Conservation (phyloP, 2,888 invertebrate species). For the Gari tellinella region DNA sequence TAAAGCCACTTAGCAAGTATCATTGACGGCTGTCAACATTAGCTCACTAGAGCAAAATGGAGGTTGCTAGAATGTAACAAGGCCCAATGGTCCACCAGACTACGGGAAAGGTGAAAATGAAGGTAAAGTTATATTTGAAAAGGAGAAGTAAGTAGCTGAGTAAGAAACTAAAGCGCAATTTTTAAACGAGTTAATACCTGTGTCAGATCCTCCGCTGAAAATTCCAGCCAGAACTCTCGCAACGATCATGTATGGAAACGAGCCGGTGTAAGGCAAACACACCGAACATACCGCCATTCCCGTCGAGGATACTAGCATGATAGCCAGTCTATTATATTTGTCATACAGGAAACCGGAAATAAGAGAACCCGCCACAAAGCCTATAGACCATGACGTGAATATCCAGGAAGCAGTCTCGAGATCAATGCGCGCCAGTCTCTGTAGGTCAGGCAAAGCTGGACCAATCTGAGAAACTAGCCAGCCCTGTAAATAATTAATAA, state of each 20-base stretch:
- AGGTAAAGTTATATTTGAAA: too few relatives aligned
- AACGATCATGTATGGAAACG: slow-evolving; percentile 30
- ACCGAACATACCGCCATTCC: slow-evolving; percentile 21
- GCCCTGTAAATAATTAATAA: slow-evolving; percentile 21
- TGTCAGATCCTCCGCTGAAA: slow-evolving; percentile 45
- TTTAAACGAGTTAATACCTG: slow-evolving; percentile 46
- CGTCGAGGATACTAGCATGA: slow-evolving; percentile 18
- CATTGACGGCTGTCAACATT: too few relatives aligned
- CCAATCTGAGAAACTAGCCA: slow-evolving; percentile 46
- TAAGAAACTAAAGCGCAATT: too few relatives aligned
- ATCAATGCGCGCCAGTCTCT: slow-evolving; percentile 23
- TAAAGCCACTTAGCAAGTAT: too few relatives aligned
- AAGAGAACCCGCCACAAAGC: slow-evolving; percentile 38
- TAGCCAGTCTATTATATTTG: slow-evolving; percentile 32
- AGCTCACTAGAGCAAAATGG: too few relatives aligned
- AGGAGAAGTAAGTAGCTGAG: too few relatives aligned
- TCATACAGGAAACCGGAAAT: slow-evolving; percentile 40
- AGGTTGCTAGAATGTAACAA: too few relatives aligned
- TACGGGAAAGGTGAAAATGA: too few relatives aligned
- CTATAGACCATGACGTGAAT: slow-evolving; percentile 46
- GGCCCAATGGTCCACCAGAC: too few relatives aligned
- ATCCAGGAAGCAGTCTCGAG: slow-evolving; percentile 47
- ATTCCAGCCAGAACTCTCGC: slow-evolving; percentile 29
- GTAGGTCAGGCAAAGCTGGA: slow-evolving; percentile 41
- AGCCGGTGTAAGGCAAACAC: slow-evolving; percentile 24